These are phyloP conservation scores for Rhizomys pruinosus DNA, from an alignment of 2,113 vertebrate species.

Conservation along the genomic window DNA sequence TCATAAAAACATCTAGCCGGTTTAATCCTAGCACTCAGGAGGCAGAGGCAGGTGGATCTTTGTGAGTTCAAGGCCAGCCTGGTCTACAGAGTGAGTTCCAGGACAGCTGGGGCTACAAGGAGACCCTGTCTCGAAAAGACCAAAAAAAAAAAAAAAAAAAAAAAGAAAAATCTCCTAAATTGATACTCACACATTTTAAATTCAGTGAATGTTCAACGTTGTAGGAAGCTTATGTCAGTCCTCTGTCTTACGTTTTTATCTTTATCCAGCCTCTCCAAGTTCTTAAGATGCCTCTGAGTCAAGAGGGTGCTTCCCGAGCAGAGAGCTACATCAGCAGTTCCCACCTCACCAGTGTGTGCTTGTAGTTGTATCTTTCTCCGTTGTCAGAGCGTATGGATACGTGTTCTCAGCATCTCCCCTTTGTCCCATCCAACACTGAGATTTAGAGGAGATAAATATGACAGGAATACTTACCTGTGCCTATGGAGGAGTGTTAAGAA, in stretches of 20 bases:
- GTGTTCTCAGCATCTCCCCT: background rate
- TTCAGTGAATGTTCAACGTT: background rate
- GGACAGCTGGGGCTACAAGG: too few species aligned
- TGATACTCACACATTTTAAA: background rate
- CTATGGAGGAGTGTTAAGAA: background rate
- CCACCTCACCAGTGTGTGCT: background rate
- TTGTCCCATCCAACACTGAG: background rate
- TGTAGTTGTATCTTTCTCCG: background rate
- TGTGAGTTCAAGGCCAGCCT: too few species aligned
- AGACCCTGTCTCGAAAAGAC: too few species aligned
- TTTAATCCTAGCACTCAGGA: too few species aligned
- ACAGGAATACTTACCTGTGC: background rate
- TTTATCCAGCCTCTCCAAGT: background rate
- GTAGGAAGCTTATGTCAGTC: background rate
- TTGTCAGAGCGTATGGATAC: background rate
- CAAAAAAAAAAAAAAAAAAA: too few species aligned
- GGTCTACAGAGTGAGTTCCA: too few species aligned
- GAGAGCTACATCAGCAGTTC: background rate
- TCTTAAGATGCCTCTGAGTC: background rate
- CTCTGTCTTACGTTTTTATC: background rate
- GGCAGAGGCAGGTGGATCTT: too few species aligned
- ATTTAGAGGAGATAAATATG: background rate
- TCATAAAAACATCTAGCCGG: too few species aligned
- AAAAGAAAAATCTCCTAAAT: too few species aligned
- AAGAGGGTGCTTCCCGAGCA: background rate